Evolutionary conservation across 2,113 vertebrate genomes (phyloP).

Genomic region (Oncorhynchus keta): DNA sequence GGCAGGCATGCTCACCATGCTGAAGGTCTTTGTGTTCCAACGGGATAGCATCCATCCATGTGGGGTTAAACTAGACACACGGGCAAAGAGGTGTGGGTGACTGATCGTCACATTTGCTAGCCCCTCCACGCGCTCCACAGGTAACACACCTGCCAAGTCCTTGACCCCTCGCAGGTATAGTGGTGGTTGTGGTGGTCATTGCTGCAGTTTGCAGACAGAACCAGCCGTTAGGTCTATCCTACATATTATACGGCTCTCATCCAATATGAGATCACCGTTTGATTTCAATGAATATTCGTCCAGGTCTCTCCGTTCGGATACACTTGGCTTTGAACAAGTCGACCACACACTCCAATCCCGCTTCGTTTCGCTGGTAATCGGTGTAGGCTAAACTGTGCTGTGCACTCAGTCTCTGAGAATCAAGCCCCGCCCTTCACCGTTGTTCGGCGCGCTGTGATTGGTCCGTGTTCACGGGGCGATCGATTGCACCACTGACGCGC

Average conservation of each 20-base stretch:
- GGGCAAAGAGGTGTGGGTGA: background rate
- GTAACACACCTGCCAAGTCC: conserved; percentile 67
- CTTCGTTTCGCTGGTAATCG: conserved; percentile 53
- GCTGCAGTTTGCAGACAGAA: conserved; percentile 4
- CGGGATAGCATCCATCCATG: conserved; percentile 53
- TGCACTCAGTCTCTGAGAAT: conserved; percentile 13
- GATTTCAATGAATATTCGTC: background rate
- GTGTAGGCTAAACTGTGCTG: conserved; percentile 37
- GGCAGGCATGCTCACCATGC: conserved; percentile 38
- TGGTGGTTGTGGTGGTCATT: conserved; percentile 41
- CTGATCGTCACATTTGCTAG: background rate
- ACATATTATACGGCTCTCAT: background rate
- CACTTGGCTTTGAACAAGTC: background rate
- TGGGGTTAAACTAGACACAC: conserved; percentile 33
- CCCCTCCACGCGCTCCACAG: conserved; percentile 54
- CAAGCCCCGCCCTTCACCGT: conserved; percentile 62
- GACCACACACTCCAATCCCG: conserved; percentile 3
- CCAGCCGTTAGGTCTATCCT: background rate
- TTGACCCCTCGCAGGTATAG: conserved; percentile 48
- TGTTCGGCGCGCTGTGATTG: conserved; percentile 65
- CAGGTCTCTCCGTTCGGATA: background rate
- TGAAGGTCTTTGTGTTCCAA: conserved; percentile 53
- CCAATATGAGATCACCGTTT: too few relatives aligned
- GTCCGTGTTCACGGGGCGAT: conserved; percentile 57
- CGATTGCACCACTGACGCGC: conserved; percentile 56